A percentile compares a stretch with the other conserved stretches of the same genome.
Conservation (phyloP, 2,797 vertebrate species). For the Sciurus carolinensis region DNA sequence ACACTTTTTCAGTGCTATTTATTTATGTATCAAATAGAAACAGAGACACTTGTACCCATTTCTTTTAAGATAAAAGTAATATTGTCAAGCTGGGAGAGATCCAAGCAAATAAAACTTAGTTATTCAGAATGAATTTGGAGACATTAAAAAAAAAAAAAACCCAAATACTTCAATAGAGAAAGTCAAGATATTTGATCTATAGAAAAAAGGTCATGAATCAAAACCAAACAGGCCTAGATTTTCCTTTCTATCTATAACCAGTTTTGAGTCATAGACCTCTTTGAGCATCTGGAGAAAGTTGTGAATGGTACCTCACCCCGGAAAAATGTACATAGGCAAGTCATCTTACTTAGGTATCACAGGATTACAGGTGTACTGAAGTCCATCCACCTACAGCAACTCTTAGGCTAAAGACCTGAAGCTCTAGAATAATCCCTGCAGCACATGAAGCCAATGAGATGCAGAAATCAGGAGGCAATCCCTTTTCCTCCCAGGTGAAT, state of each 20-base stretch:
- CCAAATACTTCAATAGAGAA: not conserved
- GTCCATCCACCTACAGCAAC: not conserved
- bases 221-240: slow-evolving; percentile 59
- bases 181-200: slow-evolving; percentile 58
- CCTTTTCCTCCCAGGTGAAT: not conserved
- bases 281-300: slow-evolving; percentile 38
- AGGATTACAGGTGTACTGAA: not conserved
- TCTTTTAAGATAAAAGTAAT: slow-evolving; percentile 73
- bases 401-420: not conserved
- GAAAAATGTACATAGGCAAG: slow-evolving; percentile 30
- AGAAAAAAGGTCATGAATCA: slow-evolving; percentile 49
- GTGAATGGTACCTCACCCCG: not conserved
- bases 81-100: slow-evolving; percentile 39
- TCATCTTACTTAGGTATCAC: not conserved
- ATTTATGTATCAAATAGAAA: slow-evolving; percentile 66
- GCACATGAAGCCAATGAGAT: not conserved
- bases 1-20: slow-evolving; percentile 56
- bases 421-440: not conserved
- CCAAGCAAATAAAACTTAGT: slow-evolving; percentile 58
- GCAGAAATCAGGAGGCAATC: not conserved
- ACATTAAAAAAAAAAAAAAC: slow-evolving; percentile 30
- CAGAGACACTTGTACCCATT: not conserved
- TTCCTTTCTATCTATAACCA: slow-evolving; percentile 44
- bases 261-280: slow-evolving; percentile 2
- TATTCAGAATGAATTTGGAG: slow-evolving; percentile 3